phyloP scores from a whole-genome alignment of 2,797 vertebrate species.

The Eulemur mongoz region DNA sequence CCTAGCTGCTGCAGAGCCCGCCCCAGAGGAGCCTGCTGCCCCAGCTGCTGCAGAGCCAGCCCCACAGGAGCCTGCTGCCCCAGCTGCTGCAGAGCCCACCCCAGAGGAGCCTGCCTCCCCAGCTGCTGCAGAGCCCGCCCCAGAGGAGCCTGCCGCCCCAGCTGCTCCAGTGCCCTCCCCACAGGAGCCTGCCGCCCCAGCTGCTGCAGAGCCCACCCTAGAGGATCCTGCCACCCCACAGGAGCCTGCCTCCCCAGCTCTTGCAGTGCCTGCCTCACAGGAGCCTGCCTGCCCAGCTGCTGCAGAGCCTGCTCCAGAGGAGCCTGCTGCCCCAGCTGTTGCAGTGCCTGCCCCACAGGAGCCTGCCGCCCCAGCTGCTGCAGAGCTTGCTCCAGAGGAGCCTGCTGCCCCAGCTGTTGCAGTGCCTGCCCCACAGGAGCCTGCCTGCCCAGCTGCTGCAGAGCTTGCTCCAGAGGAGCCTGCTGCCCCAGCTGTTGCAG shows the following conservation, averaged over 20 bases:
- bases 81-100: background rate
- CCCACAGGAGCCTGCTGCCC: fast-evolving
- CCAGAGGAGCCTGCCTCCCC: background rate
- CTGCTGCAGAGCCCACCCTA: too few relatives aligned
- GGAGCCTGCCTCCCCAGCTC: background rate
- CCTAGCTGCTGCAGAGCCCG: background rate
- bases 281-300: fast-evolving
- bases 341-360: fast-evolving
- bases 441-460: fast-evolving
- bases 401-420: background rate
- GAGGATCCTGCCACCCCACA: too few relatives aligned
- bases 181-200: too few relatives aligned
- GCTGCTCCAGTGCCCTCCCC: too few relatives aligned
- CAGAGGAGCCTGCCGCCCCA: background rate
- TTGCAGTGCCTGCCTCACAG: background rate
- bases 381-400: background rate
- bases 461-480: background rate
- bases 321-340: background rate
- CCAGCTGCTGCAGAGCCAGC: background rate
- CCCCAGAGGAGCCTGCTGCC: fast-evolving
- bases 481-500: background rate
- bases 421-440: background rate
- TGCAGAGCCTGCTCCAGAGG: background rate
- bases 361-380: fast-evolving
- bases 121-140: background rate